These are phyloP conservation scores for Hymenopus coronatus DNA, from an alignment of 2,888 invertebrate genomes.

Conservation along the genomic window DNA sequence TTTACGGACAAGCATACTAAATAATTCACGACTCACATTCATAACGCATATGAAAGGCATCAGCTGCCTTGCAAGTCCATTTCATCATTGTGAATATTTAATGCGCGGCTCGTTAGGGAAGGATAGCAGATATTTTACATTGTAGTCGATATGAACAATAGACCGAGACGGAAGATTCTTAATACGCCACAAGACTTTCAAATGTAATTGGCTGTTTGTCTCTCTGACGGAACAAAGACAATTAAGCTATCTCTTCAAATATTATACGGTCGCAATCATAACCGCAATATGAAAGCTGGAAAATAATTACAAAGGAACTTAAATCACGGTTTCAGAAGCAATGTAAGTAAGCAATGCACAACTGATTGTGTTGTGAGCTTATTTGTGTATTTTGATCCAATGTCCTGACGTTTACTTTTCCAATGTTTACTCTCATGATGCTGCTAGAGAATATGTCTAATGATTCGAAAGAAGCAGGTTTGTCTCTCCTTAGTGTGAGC, in stretches of 20 bases:
- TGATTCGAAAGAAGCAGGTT: too few relatives aligned
- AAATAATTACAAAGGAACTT: background rate
- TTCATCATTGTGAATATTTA: slow-evolving; percentile 11
- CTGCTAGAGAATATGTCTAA: too few relatives aligned
- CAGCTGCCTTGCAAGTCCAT: slow-evolving; percentile 11
- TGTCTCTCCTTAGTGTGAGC: too few relatives aligned
- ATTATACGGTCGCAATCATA: background rate
- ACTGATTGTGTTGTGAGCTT: too few relatives aligned
- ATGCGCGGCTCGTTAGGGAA: background rate
- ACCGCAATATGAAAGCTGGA: background rate
- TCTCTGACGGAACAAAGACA: background rate
- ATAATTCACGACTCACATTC: slow-evolving; percentile 6
- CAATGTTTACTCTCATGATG: too few relatives aligned
- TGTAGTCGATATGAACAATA: background rate
- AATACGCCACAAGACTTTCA: background rate
- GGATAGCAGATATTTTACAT: background rate
- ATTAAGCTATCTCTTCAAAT: background rate
- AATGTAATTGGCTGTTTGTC: background rate
- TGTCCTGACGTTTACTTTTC: too few relatives aligned
- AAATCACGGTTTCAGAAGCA: too few relatives aligned
- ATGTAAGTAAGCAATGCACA: background rate
- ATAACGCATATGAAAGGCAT: slow-evolving; percentile 16
- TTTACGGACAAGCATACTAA: background rate
- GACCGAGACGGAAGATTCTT: background rate
- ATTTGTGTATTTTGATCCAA: too few relatives aligned